Conservation (phyloP, 1,140 invertebrate genomes). For the Stegodyphus mimosarum region DNA sequence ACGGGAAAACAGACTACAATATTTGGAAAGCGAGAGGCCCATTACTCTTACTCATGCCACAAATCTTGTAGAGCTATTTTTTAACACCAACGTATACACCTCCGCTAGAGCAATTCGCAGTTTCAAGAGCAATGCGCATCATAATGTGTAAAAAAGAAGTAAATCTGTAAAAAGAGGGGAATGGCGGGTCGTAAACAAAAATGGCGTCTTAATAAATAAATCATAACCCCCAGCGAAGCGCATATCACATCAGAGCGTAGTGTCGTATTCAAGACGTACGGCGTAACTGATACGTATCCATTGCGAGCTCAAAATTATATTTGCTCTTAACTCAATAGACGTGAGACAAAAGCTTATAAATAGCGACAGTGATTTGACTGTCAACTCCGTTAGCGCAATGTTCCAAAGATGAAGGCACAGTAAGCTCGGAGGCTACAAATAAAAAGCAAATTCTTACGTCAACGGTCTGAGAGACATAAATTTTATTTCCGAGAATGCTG, state of each 20-base stretch:
- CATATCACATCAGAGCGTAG: conserved; percentile 8
- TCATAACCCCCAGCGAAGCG: conserved; percentile 9
- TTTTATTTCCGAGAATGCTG: not conserved
- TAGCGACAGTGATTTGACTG: conserved; percentile 52
- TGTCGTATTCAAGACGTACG: conserved; percentile 6
- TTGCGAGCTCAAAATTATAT: conserved; percentile 26
- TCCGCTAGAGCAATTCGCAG: too few species aligned
- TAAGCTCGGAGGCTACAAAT: conserved; percentile 6
- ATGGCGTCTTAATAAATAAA: conserved; percentile 35
- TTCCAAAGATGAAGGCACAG: not conserved
- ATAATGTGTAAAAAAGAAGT: too few species aligned
- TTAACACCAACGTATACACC: too few species aligned
- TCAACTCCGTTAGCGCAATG: conserved; percentile 20
- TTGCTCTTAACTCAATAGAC: conserved; percentile 33
- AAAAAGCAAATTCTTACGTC: conserved; percentile 57
- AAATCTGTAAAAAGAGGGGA: too few species aligned
- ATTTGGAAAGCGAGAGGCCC: too few species aligned
- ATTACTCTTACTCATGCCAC: too few species aligned
- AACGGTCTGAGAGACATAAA: conserved; percentile 43
- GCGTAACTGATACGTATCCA: conserved; percentile 44
- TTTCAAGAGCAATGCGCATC: too few species aligned
- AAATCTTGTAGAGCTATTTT: too few species aligned
- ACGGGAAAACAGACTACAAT: too few species aligned
- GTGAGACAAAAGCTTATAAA: conserved; percentile 56
- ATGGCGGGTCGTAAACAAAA: conserved; percentile 34